Conservation (phyloP, 2,888 invertebrate genomes). For the Cantharis rustica region DNA sequence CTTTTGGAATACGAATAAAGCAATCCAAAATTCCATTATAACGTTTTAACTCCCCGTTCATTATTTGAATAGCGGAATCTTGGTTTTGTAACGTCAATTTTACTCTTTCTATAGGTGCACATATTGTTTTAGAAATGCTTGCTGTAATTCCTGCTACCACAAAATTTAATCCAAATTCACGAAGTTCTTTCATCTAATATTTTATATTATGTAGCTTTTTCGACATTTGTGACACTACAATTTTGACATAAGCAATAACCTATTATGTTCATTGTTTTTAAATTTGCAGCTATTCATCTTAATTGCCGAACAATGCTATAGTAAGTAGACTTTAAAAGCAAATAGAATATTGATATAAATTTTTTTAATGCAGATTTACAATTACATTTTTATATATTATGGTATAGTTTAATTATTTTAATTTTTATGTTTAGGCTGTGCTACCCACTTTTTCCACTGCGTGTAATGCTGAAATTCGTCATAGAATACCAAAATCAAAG, state of each 20-base stretch:
- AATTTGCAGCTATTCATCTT: no score
- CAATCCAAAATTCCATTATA: slow-evolving; percentile 31
- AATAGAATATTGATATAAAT: no score
- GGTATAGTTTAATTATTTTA: neutral
- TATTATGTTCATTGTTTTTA: neutral
- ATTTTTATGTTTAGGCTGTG: neutral
- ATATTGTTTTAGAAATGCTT: slow-evolving; percentile 32
- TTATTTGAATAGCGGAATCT: slow-evolving; percentile 30
- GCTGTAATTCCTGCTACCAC: slow-evolving; percentile 26
- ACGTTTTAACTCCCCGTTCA: slow-evolving; percentile 22
- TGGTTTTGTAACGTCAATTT: slow-evolving; percentile 36
- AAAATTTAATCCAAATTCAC: slow-evolving; percentile 27
- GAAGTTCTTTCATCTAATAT: slow-evolving; percentile 2
- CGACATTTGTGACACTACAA: neutral
- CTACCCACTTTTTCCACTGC: neutral
- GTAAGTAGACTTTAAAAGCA: no score
- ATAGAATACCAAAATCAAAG: slow-evolving; percentile 33
- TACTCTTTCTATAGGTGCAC: slow-evolving; percentile 33
- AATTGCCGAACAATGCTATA: no score
- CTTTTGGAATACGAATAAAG: slow-evolving; percentile 28
- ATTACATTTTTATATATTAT: neutral
- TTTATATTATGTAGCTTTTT: no score
- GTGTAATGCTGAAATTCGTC: slow-evolving; percentile 26
- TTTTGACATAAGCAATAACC: neutral
- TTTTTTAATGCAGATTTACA: neutral